phyloP scores from a whole-genome alignment of 2,888 invertebrate genomes.

The Charanyca ferruginea region DNA sequence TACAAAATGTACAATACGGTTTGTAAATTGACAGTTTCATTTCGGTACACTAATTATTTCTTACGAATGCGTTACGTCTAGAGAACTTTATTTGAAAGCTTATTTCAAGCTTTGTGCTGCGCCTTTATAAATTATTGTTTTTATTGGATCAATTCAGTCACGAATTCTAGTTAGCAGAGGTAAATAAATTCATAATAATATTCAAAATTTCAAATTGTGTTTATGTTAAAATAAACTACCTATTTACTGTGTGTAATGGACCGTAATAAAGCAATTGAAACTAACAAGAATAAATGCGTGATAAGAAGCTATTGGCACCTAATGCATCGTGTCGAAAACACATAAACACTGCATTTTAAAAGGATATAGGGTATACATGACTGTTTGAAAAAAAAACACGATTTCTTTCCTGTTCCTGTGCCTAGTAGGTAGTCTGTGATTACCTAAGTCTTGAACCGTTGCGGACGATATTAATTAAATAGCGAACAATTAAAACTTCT shows the following conservation, averaged over 20 bases:
- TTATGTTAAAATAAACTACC: conserved; percentile 4
- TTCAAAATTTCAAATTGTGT: neutral
- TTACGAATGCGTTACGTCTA: conserved; percentile 22
- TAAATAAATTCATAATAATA: conserved; percentile 16
- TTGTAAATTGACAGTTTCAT: conserved; percentile 48
- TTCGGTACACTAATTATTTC: conserved; percentile 51
- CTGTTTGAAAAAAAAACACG: conserved; percentile 51
- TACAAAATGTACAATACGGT: conserved; percentile 38
- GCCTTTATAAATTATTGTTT: conserved; percentile 12
- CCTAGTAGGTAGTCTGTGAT: conserved; percentile 47
- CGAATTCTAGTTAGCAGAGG: conserved; percentile 13
- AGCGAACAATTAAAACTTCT: conserved; percentile 69
- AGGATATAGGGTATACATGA: conserved; percentile 50
- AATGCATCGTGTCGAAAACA: conserved; percentile 45
- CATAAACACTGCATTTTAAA: conserved; percentile 50
- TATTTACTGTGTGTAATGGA: conserved; percentile 7
- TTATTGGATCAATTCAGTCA: conserved; percentile 1
- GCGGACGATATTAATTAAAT: conserved; percentile 74
- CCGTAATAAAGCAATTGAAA: conserved; percentile 24
- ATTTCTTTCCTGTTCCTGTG: conserved; percentile 73
- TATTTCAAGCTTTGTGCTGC: conserved; percentile 2
- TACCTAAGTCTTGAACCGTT: conserved; percentile 64
- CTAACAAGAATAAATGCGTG: conserved; percentile 39
- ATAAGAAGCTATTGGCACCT: conserved; percentile 38
- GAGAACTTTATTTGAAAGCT: conserved; percentile 24